Base-by-base conservation (phyloP, 2,797 vertebrate genomes). In the Petrocephalus sullivani region DNA sequence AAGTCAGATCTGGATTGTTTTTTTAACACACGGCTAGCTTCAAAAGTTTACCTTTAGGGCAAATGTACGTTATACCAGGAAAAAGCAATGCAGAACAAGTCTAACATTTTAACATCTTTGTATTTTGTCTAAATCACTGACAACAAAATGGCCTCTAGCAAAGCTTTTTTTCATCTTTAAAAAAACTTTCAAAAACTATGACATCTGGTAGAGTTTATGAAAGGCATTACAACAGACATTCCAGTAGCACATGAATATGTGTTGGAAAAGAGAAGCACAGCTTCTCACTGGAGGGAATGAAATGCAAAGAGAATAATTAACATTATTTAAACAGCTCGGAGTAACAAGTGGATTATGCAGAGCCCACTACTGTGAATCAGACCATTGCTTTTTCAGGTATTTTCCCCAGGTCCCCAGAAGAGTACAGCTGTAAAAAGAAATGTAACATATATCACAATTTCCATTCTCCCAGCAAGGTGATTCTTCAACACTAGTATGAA, bases 141-240 rank as follows among this genome's bases (percentile, higher is more conserved):
- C 95, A 97, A 95, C 95, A 96, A 96, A 95, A 89, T 95, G 96
- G 95, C 93, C 92, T 95, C 94, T 93, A 96, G 95, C 94, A 92
- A 92, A 94, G 93, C 96, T 95, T 94, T 88, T 93, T 92, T 89
- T 87, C 86, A 46, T 92, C 91, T 92, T 92, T 89, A 93, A 93
- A 96, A 28, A 96, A 95, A 95, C 94, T 95, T 96, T 75, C 67
- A 75, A 75, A 75, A 95, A 95, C 93, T 96, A 95, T 95, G 95
- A 95, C 95, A 96, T 96, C 94, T 96, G 95, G 96, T 96, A 96
- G 95, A 93, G 95, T 91, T 95, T 96, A 95, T 94, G 95, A 96
- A 96, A 95, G 95, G 92, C 94, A 95, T 95, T 95, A 96, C 94
- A 96, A 95, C 94, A 96, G 95, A 97, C 95, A 93, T 94, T 89